phyloP scores from a whole-genome alignment of 2,113 vertebrate genomes.

The Hassar affinis region DNA sequence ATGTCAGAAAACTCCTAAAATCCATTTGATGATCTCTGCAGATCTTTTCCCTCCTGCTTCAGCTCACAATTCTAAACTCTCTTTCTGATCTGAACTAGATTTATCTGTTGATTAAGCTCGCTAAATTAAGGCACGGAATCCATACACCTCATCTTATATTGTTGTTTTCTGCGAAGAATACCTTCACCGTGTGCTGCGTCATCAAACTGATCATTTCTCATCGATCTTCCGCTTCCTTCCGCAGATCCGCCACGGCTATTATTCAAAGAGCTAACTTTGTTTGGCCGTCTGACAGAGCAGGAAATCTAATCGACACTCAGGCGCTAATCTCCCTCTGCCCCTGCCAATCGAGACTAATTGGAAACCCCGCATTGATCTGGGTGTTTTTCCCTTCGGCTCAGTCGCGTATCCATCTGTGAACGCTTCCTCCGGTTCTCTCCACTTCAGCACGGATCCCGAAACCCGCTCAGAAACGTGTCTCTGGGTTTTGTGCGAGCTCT shows the following conservation, averaged over 20 bases:
- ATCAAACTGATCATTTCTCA: conserved; percentile 36
- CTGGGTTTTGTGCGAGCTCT: neutral
- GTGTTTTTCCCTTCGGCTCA: conserved; percentile 62
- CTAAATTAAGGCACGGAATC: neutral
- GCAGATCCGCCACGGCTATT: conserved; percentile 58
- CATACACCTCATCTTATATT: neutral
- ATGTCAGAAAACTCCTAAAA: neutral
- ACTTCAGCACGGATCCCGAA: neutral
- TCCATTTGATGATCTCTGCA: too few species aligned
- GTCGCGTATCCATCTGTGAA: conserved; percentile 67
- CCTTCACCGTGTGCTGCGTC: neutral
- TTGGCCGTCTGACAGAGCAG: conserved; percentile 69
- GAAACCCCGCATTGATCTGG: conserved; percentile 74
- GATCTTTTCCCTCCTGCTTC: too few species aligned
- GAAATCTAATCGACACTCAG: conserved; percentile 75
- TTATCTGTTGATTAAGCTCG: neutral
- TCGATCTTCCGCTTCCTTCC: conserved; percentile 36
- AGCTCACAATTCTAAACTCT: neutral
- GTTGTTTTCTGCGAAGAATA: conserved; percentile 14
- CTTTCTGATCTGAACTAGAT: neutral
- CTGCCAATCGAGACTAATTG: conserved; percentile 76
- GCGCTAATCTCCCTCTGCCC: conserved; percentile 71
- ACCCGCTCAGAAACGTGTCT: neutral
- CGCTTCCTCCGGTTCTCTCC: conserved; percentile 39
- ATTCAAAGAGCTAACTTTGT: conserved; percentile 62